Conservation (phyloP, 2,797 vertebrate genomes). For the Lepus oiostolus region DNA sequence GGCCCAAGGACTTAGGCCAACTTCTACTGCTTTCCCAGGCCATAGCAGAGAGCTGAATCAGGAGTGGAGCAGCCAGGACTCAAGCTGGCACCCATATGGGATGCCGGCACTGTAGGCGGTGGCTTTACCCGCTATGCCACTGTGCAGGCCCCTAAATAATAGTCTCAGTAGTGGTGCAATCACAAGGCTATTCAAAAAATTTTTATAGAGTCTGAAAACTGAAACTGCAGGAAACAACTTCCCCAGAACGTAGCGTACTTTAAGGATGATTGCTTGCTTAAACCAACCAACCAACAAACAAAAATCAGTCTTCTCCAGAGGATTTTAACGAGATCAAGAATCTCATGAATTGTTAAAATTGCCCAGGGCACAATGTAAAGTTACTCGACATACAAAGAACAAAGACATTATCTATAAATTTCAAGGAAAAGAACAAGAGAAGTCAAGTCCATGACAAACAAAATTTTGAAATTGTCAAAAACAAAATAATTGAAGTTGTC, state of each 20-base stretch:
- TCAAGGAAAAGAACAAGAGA: slow-evolving; percentile 23
- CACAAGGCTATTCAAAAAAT: too few relatives aligned
- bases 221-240: too few relatives aligned
- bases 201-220: too few relatives aligned
- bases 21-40: too few relatives aligned
- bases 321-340: neutral
- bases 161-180: too few relatives aligned
- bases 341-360: neutral
- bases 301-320: neutral
- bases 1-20: too few relatives aligned
- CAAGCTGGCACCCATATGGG: too few relatives aligned
- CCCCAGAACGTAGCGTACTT: neutral
- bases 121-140: too few relatives aligned
- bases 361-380: neutral
- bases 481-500: neutral
- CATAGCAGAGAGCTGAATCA: too few relatives aligned
- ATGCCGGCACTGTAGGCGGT: too few relatives aligned
- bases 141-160: too few relatives aligned
- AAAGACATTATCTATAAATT: neutral
- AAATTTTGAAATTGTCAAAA: slow-evolving; percentile 25
- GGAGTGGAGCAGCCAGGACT: too few relatives aligned
- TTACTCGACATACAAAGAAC: neutral
- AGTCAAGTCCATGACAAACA: neutral
- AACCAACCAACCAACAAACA: neutral
- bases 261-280: neutral